Percentiles rank a stretch among this genome's conserved stretches.
Conservation (phyloP, 2,113 vertebrate genomes). For the Siniperca chuatsi region DNA sequence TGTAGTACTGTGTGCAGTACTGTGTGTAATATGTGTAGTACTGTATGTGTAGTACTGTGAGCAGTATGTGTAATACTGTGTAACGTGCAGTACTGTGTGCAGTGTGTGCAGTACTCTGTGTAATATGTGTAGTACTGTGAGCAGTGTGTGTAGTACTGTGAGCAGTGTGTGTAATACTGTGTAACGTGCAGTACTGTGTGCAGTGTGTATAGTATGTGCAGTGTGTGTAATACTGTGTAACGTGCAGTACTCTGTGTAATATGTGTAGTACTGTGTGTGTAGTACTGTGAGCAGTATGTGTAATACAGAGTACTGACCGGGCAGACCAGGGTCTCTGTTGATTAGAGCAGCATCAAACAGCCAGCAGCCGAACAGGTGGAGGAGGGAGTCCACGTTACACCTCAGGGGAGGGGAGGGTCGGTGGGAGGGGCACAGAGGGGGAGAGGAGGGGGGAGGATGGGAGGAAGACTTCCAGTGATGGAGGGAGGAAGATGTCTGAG, state of each 20-base stretch:
- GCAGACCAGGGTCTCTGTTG: slow-evolving; percentile 87
- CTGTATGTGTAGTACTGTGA: no score
- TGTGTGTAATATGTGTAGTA: not conserved
- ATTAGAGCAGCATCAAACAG: slow-evolving; percentile 94
- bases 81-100: no score
- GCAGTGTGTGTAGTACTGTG: not conserved
- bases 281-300: not conserved
- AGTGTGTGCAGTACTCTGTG: no score
- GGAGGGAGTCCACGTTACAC: slow-evolving; percentile 94
- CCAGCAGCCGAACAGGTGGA: slow-evolving; percentile 95
- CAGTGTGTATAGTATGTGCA: not conserved
- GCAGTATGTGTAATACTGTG: no score
- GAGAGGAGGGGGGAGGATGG: slow-evolving; percentile 53
- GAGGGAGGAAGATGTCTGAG: not conserved
- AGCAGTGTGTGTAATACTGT: no score
- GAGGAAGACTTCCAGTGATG: slow-evolving; percentile 53
- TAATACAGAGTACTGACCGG: slow-evolving; percentile 74
- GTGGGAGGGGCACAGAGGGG: not conserved
- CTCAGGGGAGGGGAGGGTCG: slow-evolving; percentile 89
- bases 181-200: no score
- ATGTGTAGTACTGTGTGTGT: no score
- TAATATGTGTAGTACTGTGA: not conserved
- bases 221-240: not conserved
- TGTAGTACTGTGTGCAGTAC: no score
- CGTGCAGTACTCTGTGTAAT: no score